Evolutionary conservation across 2,888 invertebrate species (phyloP).

Genomic region (Dusona sp.): DNA sequence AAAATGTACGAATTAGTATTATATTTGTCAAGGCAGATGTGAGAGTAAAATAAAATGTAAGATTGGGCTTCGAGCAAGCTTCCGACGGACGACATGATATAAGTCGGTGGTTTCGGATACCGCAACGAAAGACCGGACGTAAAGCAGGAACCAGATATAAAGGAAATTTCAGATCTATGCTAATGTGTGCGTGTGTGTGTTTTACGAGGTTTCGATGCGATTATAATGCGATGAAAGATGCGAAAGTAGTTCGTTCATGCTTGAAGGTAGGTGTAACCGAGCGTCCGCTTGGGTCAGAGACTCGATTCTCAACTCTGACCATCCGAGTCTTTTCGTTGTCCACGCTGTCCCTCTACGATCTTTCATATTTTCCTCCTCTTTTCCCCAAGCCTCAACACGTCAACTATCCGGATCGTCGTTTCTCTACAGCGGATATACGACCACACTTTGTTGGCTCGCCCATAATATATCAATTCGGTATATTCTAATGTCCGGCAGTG

Average conservation of each 20-base stretch:
- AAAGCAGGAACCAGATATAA: conserved; percentile 51
- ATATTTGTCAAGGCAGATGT: conserved; percentile 4
- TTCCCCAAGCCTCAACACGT: conserved; percentile 54
- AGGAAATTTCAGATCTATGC: conserved; percentile 52
- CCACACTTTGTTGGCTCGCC: conserved; percentile 67
- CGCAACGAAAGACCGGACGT: conserved; percentile 42
- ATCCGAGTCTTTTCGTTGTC: conserved; percentile 59
- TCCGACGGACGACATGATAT: conserved; percentile 28
- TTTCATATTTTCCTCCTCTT: conserved; percentile 62
- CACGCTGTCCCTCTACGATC: conserved; percentile 66
- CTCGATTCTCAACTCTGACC: conserved; percentile 70
- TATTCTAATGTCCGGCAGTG: conserved; percentile 85
- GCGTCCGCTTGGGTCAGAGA: conserved; percentile 74
- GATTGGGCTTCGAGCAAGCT: background rate
- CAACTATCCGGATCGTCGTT: conserved; percentile 56
- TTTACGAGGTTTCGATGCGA: conserved; percentile 81
- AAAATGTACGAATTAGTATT: conserved; percentile 20
- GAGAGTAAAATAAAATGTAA: conserved; percentile 9
- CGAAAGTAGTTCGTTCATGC: conserved; percentile 82
- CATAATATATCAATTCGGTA: conserved; percentile 84
- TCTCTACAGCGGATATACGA: conserved; percentile 43
- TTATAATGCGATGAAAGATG: conserved; percentile 85
- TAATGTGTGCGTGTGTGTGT: conserved; percentile 73
- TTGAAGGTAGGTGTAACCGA: conserved; percentile 80
- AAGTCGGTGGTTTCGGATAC: conserved; percentile 37